phyloP scores from a whole-genome alignment of 2,888 invertebrate genomes.

The Drosophila pseudotalamancana region DNA sequence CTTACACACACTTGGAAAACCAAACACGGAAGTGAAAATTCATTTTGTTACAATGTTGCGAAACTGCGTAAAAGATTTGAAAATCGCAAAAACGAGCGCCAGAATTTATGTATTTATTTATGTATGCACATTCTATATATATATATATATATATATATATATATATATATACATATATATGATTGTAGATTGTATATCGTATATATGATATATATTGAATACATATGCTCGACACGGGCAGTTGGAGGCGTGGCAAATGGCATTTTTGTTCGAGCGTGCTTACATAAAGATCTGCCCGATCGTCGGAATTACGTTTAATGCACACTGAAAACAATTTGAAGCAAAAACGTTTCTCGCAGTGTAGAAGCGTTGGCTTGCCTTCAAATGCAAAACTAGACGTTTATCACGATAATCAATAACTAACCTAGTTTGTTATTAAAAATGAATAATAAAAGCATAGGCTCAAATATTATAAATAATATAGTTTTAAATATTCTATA shows the following conservation, averaged over 20 bases:
- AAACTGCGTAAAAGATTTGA: conserved; percentile 64
- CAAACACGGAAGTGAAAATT: conserved; percentile 41
- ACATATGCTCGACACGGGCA: neutral
- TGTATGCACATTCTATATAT: neutral
- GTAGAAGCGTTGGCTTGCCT: neutral
- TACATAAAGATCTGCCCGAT: conserved; percentile 15
- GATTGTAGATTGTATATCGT: no score
- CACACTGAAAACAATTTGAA: conserved; percentile 8
- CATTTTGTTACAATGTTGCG: conserved; percentile 56
- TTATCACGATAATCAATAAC: no score
- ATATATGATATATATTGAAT: neutral
- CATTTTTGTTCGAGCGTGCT: conserved; percentile 19
- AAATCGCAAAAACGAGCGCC: conserved; percentile 33
- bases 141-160: neutral
- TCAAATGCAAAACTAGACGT: no score
- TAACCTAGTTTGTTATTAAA: no score
- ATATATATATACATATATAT: neutral
- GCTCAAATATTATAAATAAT: no score
- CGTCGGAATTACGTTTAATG: conserved; percentile 22
- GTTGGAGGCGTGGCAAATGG: neutral
- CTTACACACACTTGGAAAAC: neutral
- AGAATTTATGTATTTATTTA: conserved; percentile 28
- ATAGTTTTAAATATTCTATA: no score
- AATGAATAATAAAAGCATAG: no score
- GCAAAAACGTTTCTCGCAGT: neutral